Conservation (phyloP, 2,888 invertebrate genomes). For the Calliphora vomitoria region DNA sequence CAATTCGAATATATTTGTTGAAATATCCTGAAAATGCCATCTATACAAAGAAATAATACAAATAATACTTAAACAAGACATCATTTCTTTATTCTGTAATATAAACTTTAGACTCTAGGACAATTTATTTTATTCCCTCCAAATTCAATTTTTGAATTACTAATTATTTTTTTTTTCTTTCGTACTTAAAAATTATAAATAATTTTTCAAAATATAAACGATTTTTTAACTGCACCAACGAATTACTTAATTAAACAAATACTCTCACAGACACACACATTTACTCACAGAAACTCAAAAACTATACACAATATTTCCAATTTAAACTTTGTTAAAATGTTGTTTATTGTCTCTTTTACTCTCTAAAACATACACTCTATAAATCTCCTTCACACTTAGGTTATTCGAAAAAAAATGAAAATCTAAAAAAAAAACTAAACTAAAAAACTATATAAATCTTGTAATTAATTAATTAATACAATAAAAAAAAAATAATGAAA, state of each 20-base stretch:
- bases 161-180: slow-evolving; percentile 6
- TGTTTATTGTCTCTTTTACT: slow-evolving; percentile 23
- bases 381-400: slow-evolving; percentile 23
- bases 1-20: too few relatives aligned
- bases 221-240: slow-evolving; percentile 54
- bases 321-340: slow-evolving; percentile 31
- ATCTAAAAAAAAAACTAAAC: slow-evolving; percentile 8
- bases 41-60: background rate
- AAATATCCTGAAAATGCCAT: slow-evolving; percentile 4
- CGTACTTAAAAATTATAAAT: background rate
- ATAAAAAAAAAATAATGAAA: slow-evolving; percentile 66
- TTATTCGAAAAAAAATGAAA: slow-evolving; percentile 23
- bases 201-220: slow-evolving; percentile 9
- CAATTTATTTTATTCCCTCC: slow-evolving; percentile 42
- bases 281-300: slow-evolving; percentile 2
- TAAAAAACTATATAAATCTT: slow-evolving; percentile 49
- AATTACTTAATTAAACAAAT: slow-evolving; percentile 36
- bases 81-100: slow-evolving; percentile 16
- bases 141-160: background rate
- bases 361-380: slow-evolving; percentile 26
- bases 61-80: slow-evolving; percentile 4
- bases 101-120: slow-evolving; percentile 49
- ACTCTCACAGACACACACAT: background rate
- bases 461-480: slow-evolving; percentile 62
- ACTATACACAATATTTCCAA: slow-evolving; percentile 26